These are phyloP conservation scores for Plecturocebus donacophilus DNA, from an alignment of 2,113 vertebrate species.

Conservation along the genomic window DNA sequence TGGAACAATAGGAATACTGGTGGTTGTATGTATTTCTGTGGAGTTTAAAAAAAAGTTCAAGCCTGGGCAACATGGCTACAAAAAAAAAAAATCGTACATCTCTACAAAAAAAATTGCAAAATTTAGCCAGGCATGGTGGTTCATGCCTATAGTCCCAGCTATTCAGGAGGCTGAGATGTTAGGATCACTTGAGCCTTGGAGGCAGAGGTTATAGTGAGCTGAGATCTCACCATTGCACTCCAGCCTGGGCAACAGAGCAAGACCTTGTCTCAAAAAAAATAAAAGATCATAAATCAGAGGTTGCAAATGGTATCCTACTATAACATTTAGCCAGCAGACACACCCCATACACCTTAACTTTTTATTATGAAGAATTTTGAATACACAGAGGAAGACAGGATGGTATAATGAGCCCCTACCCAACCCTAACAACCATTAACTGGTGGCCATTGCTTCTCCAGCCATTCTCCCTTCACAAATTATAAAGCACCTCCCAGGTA, in stretches of 20 bases:
- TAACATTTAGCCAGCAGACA: neutral
- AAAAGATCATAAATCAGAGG: slow-evolving; percentile 12
- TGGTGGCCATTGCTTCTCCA: neutral
- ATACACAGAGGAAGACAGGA: neutral
- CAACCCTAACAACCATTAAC: neutral
- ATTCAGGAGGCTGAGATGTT: no score
- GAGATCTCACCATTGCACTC: no score
- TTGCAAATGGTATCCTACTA: neutral
- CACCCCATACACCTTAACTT: neutral
- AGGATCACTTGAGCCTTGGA: no score
- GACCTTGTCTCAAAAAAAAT: neutral
- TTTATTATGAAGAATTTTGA: slow-evolving; percentile 12
- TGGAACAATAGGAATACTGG: neutral
- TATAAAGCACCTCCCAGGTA: neutral
- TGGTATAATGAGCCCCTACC: neutral
- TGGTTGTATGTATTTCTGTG: slow-evolving; percentile 37
- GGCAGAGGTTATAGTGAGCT: no score
- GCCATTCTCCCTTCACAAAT: neutral
- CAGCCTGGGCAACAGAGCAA: no score
- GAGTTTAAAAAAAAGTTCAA: slow-evolving; percentile 8
- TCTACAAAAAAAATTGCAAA: no score
- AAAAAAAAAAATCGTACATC: no score
- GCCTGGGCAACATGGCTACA: neutral
- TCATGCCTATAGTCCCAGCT: no score
- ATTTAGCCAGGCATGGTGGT: no score